Base-by-base conservation (phyloP, 1,140 invertebrate species). In the Eriocheir sinensis region DNA sequence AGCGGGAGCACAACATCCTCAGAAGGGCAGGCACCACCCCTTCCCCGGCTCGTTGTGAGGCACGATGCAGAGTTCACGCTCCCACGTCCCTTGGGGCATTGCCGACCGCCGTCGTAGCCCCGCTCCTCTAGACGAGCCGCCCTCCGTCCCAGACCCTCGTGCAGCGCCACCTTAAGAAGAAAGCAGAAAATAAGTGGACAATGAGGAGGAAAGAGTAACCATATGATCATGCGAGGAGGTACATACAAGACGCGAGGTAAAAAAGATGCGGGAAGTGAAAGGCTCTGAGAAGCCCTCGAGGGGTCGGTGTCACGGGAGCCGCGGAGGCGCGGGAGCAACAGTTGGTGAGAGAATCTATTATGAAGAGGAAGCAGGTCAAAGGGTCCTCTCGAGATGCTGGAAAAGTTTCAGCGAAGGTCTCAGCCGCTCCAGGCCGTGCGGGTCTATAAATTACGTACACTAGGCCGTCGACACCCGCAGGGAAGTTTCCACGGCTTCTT, bases 331-430 rank as follows among this genome's bases (percentile, higher is more conserved):
- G 32, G 91, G 91, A 86, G 85, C 60, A 41, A 93, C 72, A 93
- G 91, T 81, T 53, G 91, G 15, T 93, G 80, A 93, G 91, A 93
- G 85, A 93, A 93, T 93, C 38, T 30, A 93, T 93, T 83, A 93
- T 83, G 60, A 83, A 41, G 80, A 53, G 85, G 32, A 93, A 81
- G 91, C n/a, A 93, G 91, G 91, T 93, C 91, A 93, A 93, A 93
- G 80, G 41, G 40, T 36, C 36, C 41, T 41, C 91, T 40, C 40
- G 41, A 86, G 91, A 93, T 93, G 91, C 91, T 93, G 80, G 91
- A 93, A 86, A 86, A 17, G 53, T 93, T 86, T 85, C 91, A 93
- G 36, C 91, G 41, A 86, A n/a, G 81, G 48, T 32, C 36, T 93
- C 32, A 36, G n/a, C 79, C 72, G 91, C 91, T 30, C 44, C 30